Evolutionary conservation across 2,888 invertebrate genomes (phyloP).

Genomic region (Anthophora plumipes): DNA sequence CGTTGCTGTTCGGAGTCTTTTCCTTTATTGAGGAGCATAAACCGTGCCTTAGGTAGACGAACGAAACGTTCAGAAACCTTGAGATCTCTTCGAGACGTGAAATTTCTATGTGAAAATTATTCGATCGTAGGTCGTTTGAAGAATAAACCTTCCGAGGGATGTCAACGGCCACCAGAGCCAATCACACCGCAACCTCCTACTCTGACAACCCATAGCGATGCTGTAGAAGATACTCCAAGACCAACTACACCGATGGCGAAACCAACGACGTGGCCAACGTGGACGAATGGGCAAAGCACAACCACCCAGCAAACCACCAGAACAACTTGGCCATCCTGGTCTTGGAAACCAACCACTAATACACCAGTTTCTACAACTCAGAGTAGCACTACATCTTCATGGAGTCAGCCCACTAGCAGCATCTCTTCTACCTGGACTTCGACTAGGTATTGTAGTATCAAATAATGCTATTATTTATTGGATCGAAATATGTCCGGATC

Average conservation of each 20-base stretch:
- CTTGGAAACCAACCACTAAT: constrained; percentile 42
- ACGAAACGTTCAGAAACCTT: constrained; percentile 18
- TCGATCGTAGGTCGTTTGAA: constrained; percentile 83
- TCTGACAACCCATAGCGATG: constrained; percentile 89
- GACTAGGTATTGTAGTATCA: constrained; percentile 65
- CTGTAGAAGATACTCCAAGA: constrained; percentile 83
- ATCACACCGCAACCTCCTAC: constrained; percentile 91
- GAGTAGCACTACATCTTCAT: constrained; percentile 3
- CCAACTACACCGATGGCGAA: constrained; percentile 70
- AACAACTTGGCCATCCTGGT: constrained; percentile 51
- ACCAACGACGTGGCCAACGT: constrained; percentile 80
- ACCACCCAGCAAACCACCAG: constrained; percentile 57
- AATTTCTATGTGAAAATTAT: neutral
- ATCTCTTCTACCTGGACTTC: constrained; percentile 69
- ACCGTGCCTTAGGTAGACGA: constrained; percentile 89
- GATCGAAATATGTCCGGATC: no score
- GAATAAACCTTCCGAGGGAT: constrained; percentile 85
- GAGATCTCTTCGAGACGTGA: neutral
- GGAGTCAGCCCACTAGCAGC: constrained; percentile 19
- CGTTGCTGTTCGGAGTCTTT: constrained; percentile 92
- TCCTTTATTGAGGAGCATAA: constrained; percentile 91
- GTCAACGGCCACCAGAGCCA: constrained; percentile 90
- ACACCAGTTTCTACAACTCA: constrained; percentile 24
- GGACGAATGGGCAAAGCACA: constrained; percentile 76
- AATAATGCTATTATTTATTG: no score